A percentile compares a stretch with the other conserved stretches of the same genome.
Conservation (phyloP, 1,140 invertebrate genomes). For the Drosophila teissieri region DNA sequence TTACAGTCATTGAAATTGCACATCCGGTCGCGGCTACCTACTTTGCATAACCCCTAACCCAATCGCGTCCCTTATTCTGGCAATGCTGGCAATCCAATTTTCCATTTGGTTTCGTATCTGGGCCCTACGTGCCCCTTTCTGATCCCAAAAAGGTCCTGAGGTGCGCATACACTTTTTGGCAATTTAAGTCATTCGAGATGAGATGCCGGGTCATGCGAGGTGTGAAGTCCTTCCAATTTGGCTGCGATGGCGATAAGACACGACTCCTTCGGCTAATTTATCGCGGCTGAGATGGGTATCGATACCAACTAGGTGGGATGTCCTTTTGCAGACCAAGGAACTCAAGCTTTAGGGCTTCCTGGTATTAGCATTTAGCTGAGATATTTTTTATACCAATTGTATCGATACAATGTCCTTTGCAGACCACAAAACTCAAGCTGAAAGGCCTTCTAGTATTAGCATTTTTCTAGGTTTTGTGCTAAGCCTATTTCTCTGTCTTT, state of each 20-base stretch:
- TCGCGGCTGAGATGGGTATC: constrained; percentile 26
- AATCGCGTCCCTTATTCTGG: constrained; percentile 12
- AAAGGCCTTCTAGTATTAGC: not conserved
- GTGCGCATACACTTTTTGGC: constrained; percentile 1
- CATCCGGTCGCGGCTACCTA: constrained; percentile 61
- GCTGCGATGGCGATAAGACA: constrained; percentile 53
- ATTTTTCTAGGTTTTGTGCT: not conserved
- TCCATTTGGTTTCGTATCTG: constrained; percentile 60
- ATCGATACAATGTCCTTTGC: constrained; percentile 11
- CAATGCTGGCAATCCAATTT: constrained; percentile 65
- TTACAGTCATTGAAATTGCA: constrained; percentile 64
- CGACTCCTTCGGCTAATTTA: constrained; percentile 45
- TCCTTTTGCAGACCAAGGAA: constrained; percentile 3
- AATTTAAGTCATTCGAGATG: constrained; percentile 1
- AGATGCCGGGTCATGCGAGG: constrained; percentile 31
- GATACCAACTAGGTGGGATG: not conserved
- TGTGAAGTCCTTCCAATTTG: constrained; percentile 48
- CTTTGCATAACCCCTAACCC: constrained; percentile 45
- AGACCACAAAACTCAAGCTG: not conserved
- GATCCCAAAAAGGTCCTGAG: not conserved
- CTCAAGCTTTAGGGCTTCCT: not conserved
- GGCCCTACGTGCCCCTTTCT: constrained; percentile 5
- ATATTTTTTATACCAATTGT: too few species aligned
- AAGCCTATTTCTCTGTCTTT: not conserved
- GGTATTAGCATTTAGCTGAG: not conserved